phyloP scores from a whole-genome alignment of 2,888 invertebrate species.

The Pristionchus arcanus region DNA sequence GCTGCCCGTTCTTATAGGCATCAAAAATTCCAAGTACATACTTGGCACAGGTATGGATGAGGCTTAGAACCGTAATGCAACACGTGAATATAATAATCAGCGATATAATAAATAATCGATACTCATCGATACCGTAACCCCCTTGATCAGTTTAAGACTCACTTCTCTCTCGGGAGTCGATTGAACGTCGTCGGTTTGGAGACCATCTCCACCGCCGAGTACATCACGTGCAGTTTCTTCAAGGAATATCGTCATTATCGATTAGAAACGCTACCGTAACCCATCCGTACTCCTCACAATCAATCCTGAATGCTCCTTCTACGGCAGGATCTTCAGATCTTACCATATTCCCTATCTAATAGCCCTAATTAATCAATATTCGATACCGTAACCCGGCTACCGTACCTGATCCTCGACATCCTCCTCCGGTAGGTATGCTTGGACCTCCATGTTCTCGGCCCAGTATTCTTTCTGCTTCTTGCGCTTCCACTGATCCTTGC shows the following conservation, averaged over 20 bases:
- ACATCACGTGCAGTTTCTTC: constrained; percentile 38
- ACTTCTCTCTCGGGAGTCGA: background rate
- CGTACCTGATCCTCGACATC: constrained; percentile 17
- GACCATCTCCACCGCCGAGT: background rate
- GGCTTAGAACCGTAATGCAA: too few species aligned
- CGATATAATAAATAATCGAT: background rate
- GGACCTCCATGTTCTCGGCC: background rate
- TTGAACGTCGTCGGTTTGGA: background rate
- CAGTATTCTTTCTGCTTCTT: constrained; percentile 44
- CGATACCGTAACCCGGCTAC: background rate
- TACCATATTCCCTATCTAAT: too few species aligned
- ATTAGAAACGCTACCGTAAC: background rate
- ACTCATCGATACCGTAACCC: background rate
- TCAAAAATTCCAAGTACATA: too few species aligned
- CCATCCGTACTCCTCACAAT: background rate
- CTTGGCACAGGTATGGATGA: too few species aligned
- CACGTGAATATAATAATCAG: too few species aligned
- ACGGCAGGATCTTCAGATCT: too few species aligned
- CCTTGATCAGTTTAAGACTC: background rate
- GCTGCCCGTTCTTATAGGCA: too few species aligned
- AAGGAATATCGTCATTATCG: background rate
- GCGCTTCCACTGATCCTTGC: constrained; percentile 28
- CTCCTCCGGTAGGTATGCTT: background rate
- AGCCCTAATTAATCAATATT: background rate
- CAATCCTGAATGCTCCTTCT: background rate